Evolutionary conservation across 2,113 vertebrate species (phyloP).

Genomic region (Alosa alosa): DNA sequence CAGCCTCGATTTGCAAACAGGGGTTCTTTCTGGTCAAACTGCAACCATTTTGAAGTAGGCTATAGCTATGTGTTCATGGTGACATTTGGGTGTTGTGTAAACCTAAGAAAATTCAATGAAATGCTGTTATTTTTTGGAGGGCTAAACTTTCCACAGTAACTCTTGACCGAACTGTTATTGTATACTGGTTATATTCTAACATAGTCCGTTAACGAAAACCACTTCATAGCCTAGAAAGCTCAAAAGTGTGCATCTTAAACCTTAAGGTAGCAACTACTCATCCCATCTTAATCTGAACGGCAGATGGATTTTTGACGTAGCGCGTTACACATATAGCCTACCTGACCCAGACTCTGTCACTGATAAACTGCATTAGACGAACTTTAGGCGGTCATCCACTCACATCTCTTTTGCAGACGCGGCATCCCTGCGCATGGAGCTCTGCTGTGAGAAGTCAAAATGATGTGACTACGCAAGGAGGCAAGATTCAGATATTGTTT

Average conservation of each 20-base stretch:
- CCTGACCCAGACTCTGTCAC: neutral
- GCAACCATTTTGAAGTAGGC: neutral
- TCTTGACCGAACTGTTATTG: neutral
- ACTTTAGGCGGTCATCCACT: neutral
- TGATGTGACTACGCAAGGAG: constrained; percentile 21
- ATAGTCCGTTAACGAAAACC: neutral
- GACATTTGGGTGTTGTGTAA: neutral
- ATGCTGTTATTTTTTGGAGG: neutral
- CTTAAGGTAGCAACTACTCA: neutral
- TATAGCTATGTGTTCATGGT: neutral
- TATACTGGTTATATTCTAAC: neutral
- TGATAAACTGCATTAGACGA: neutral
- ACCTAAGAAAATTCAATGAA: neutral
- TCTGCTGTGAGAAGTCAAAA: constrained; percentile 24
- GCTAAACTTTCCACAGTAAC: neutral
- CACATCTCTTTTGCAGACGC: constrained; percentile 7
- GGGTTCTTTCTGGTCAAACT: neutral
- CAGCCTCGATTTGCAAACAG: neutral
- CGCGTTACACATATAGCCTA: neutral
- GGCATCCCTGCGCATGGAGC: neutral
- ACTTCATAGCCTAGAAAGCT: neutral
- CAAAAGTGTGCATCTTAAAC: neutral
- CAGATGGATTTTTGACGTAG: neutral
- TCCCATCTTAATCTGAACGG: neutral
- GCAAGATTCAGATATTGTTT: constrained; percentile 30